Percentiles rank a stretch among this genome's conserved stretches.
Conservation (phyloP, 2,113 vertebrate genomes). For the Halcyon malimbica region DNA sequence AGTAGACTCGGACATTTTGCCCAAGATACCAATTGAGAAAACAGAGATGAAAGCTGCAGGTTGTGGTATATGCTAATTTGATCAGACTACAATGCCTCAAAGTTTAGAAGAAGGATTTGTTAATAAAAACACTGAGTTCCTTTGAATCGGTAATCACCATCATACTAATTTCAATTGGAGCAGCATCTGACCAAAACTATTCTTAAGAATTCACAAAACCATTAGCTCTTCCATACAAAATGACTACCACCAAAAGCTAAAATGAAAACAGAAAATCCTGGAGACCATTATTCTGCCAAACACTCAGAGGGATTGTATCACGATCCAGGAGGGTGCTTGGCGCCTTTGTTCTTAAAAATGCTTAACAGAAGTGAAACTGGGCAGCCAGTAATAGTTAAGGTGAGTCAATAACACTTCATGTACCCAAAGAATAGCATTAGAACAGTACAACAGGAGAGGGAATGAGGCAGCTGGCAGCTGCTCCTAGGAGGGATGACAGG, state of each 20-base stretch:
- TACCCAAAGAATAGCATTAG: background rate
- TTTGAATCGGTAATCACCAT: background rate
- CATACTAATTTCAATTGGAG: background rate
- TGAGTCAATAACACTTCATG: background rate
- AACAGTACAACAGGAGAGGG: background rate
- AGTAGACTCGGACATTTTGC: background rate
- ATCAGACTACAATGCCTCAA: background rate
- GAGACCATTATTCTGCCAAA: background rate
- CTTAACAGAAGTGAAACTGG: background rate
- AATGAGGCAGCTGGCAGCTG: background rate
- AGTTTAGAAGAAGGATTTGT: background rate
- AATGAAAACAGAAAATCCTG: background rate
- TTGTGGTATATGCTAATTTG: background rate
- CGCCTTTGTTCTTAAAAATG: background rate
- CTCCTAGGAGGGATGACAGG: background rate
- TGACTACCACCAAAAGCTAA: background rate
- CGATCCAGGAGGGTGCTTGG: rapidly evolving
- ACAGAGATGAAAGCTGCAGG: background rate
- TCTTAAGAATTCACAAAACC: background rate
- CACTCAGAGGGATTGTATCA: background rate
- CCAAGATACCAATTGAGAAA: background rate
- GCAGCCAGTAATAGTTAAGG: background rate
- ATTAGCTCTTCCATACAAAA: background rate
- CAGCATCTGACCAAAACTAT: background rate
- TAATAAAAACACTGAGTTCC: background rate